These are phyloP conservation scores for Tympanuchus pallidicinctus DNA, from an alignment of 2,113 vertebrate species.

Conservation along the genomic window DNA sequence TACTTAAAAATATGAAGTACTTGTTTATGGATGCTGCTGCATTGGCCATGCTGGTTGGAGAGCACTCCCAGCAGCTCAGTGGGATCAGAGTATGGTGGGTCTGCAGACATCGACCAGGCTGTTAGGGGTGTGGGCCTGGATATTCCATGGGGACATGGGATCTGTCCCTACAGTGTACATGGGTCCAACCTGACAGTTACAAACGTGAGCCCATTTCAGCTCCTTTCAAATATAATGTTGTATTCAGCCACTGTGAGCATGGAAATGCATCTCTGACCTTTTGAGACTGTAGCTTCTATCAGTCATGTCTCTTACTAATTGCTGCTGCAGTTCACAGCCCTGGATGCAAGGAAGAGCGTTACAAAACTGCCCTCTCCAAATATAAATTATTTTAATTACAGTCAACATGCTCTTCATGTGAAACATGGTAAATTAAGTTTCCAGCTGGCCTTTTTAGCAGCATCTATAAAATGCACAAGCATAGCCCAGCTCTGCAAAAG, in stretches of 20 bases:
- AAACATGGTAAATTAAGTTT: background rate
- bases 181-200: background rate
- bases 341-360: background rate
- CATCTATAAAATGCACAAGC: background rate
- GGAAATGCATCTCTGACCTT: constrained; percentile 27
- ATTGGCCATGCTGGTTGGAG: accelerated
- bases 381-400: constrained; percentile 52
- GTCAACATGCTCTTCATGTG: constrained; percentile 20
- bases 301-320: constrained; percentile 54
- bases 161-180: background rate
- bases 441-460: background rate
- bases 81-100: background rate
- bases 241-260: background rate
- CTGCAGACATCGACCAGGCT: background rate
- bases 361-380: background rate
- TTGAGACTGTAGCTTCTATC: constrained; percentile 7
- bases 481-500: background rate
- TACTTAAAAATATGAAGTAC: background rate
- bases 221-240: background rate
- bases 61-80: background rate
- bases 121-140: background rate
- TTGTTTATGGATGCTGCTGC: background rate
- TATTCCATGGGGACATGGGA: background rate
- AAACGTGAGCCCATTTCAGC: background rate
- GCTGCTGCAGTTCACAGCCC: constrained; percentile 8